These are phyloP conservation scores for Sinocyclocheilus anshuiensis DNA, from an alignment of 2,113 vertebrate genomes.

Conservation along the genomic window DNA sequence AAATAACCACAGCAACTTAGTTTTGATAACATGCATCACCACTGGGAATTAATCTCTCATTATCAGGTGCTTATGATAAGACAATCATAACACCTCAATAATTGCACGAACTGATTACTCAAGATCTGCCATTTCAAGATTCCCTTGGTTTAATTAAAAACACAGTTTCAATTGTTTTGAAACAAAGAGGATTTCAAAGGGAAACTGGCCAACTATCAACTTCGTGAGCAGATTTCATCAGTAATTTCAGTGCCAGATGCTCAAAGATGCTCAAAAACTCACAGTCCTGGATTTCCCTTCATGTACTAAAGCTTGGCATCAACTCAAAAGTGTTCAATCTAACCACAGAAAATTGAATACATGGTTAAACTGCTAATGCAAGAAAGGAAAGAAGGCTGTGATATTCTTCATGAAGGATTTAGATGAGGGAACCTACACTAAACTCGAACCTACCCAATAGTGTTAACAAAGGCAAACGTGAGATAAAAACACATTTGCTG, in stretches of 20 bases:
- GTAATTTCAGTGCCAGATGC: background rate
- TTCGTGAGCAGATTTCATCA: background rate
- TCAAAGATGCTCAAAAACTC: background rate
- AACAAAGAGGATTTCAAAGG: background rate
- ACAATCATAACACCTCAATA: background rate
- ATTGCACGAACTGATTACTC: background rate
- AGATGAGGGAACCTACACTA: background rate
- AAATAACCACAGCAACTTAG: background rate
- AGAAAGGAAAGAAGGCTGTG: background rate
- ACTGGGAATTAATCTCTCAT: background rate
- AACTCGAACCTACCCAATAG: background rate
- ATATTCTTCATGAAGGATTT: background rate
- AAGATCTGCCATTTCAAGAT: background rate
- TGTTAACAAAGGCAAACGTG: background rate
- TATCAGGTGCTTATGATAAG: background rate
- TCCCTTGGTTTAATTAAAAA: background rate
- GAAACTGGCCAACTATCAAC: background rate
- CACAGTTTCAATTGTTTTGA: background rate
- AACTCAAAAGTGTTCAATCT: background rate
- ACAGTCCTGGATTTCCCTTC: background rate
- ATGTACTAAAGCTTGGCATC: background rate
- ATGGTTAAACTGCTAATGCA: background rate
- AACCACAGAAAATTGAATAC: background rate
- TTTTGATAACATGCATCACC: background rate
- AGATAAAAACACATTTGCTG: too few species aligned